These are phyloP conservation scores for Ceyx cyanopectus DNA, from an alignment of 2,113 vertebrate species.

Conservation along the genomic window DNA sequence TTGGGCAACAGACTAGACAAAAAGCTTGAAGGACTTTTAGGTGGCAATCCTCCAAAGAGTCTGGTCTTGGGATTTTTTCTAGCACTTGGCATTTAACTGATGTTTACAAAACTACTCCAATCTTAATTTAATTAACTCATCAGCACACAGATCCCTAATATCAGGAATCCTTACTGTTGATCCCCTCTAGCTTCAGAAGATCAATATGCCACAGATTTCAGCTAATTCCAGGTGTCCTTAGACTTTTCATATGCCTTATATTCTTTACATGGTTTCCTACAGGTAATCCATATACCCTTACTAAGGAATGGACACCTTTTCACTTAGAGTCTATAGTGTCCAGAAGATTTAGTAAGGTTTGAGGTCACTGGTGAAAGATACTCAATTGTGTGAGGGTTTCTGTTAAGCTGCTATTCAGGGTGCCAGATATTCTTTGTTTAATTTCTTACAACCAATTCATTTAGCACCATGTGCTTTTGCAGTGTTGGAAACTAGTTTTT, in stretches of 20 bases:
- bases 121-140: neutral
- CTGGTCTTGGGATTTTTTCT: neutral
- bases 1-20: neutral
- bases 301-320: neutral
- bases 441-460: neutral
- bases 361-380: neutral
- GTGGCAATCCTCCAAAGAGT: neutral
- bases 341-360: neutral
- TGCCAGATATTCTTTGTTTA: neutral
- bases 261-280: neutral
- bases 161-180: neutral
- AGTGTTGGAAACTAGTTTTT: neutral
- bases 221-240: neutral
- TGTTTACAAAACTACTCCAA: neutral
- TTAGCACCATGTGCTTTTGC: fast-evolving
- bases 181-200: neutral
- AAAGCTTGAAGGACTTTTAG: neutral
- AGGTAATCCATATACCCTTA: neutral
- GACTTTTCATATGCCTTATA: neutral
- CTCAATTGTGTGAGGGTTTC: neutral
- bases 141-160: neutral
- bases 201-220: neutral
- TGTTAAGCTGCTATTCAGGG: neutral
- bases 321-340: neutral
- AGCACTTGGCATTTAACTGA: neutral